A percentile compares a stretch with the other conserved stretches of the same genome.
phyloP scores from a whole-genome alignment of 2,888 invertebrate genomes.

The Drosophila bunnanda region DNA sequence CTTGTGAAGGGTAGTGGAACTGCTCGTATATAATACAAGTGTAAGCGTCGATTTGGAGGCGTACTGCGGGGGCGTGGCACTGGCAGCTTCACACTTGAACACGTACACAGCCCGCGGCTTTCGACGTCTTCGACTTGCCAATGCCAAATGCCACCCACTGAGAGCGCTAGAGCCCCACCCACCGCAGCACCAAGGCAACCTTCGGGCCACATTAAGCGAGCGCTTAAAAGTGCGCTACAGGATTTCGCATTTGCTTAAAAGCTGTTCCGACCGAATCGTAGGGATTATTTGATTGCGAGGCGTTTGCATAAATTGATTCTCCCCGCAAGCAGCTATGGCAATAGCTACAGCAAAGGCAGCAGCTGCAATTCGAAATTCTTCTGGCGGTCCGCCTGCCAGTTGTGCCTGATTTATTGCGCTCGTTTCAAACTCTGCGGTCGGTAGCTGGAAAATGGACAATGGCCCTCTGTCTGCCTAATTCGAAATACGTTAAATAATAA shows the following conservation, averaged over 20 bases:
- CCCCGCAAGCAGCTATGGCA: conserved; percentile 1
- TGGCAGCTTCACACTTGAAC: conserved; percentile 78
- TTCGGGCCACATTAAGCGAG: conserved; percentile 44
- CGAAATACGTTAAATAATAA: conserved; percentile 74
- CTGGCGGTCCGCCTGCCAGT: conserved; percentile 60
- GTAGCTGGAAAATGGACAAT: conserved; percentile 40
- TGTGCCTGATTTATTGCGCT: conserved; percentile 74
- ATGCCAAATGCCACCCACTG: conserved; percentile 13
- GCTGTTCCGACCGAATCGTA: conserved; percentile 65
- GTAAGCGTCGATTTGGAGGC: conserved; percentile 74
- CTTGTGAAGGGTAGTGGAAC: neutral
- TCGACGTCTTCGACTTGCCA: conserved; percentile 16
- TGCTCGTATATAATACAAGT: conserved; percentile 56
- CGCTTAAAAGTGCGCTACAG: conserved; percentile 78
- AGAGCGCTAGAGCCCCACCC: neutral
- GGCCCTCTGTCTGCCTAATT: conserved; percentile 50
- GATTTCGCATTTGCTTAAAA: conserved; percentile 77
- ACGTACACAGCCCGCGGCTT: conserved; percentile 72
- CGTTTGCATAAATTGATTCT: conserved; percentile 76
- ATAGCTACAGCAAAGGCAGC: conserved; percentile 21
- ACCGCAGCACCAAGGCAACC: conserved; percentile 11
- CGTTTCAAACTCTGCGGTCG: conserved; percentile 72
- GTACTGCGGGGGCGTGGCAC: conserved; percentile 69
- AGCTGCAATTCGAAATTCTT: conserved; percentile 23
- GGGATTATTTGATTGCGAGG: conserved; percentile 40